Conservation (phyloP, 2,888 invertebrate species). For the Drosophila crucigera region DNA sequence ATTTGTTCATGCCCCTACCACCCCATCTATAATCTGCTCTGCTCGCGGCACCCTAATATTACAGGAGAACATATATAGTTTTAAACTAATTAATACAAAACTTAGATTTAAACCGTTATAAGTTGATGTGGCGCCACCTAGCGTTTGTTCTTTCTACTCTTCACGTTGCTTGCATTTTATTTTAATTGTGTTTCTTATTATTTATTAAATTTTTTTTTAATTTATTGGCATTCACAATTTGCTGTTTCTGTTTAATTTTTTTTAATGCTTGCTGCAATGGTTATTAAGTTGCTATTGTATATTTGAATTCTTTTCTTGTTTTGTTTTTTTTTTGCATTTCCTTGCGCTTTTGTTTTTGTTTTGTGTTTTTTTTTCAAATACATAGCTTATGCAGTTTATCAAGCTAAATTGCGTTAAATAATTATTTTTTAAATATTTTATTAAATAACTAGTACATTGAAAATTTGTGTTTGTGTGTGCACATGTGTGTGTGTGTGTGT, state of each 20-base stretch:
- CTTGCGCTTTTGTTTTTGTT: constrained; percentile 32
- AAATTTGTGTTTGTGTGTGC: constrained; percentile 27
- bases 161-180: constrained; percentile 12
- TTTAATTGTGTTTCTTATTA: neutral
- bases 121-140: constrained; percentile 33
- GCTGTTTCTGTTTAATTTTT: constrained; percentile 12
- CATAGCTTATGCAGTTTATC: constrained; percentile 34
- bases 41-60: constrained; percentile 8
- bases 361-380: neutral
- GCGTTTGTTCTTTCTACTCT: constrained; percentile 19
- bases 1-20: constrained; percentile 3
- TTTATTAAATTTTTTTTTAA: constrained; percentile 7
- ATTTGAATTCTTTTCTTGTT: constrained; percentile 1
- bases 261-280: neutral
- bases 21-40: neutral
- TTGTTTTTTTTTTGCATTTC: constrained; percentile 10
- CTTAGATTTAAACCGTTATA: constrained; percentile 21
- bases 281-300: constrained; percentile 9
- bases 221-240: constrained; percentile 39
- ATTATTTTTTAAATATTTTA: constrained; percentile 51
- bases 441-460: constrained; percentile 65
- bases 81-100: constrained; percentile 27
- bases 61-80: constrained; percentile 16
- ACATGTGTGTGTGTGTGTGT: constrained; percentile 8
- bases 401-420: constrained; percentile 64